Percentiles rank a stretch among this genome's conserved stretches.
Conservation (phyloP, 1,140 invertebrate genomes). For the Drosophila punjabiensis region DNA sequence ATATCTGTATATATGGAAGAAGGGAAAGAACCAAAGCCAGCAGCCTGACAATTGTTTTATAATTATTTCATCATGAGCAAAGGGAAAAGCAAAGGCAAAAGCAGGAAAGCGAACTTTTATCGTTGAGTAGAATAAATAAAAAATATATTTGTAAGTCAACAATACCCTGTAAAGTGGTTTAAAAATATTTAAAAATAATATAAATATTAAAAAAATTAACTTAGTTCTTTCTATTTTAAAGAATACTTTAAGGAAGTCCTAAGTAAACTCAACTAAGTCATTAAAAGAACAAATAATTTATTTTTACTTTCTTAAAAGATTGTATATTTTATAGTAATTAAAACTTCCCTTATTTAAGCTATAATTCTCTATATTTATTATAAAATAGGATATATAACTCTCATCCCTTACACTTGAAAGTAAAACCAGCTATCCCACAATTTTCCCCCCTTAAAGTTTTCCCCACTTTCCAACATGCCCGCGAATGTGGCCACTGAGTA, state of each 20-base stretch:
- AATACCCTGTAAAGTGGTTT: background rate
- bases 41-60: conserved; percentile 75
- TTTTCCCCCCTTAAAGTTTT: background rate
- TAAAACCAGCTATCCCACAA: background rate
- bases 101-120: background rate
- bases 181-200: background rate
- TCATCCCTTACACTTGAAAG: background rate
- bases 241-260: too few relatives aligned
- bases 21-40: conserved; percentile 20
- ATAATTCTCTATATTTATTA: background rate
- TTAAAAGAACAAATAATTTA: background rate
- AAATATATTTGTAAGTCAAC: background rate
- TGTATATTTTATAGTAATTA: too few relatives aligned
- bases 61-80: conserved; percentile 65
- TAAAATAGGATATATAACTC: fast-evolving
- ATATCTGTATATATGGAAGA: background rate
- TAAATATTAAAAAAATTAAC: too few relatives aligned
- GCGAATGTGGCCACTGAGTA: conserved; percentile 11
- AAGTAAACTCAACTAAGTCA: fast-evolving
- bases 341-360: fast-evolving
- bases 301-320: background rate
- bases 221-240: background rate
- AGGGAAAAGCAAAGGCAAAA: conserved; percentile 9
- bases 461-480: conserved; percentile 21
- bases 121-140: background rate